A percentile compares a stretch with the other conserved stretches of the same genome.
phyloP scores from a whole-genome alignment of 2,797 vertebrate genomes.

The Labroides dimidiatus region DNA sequence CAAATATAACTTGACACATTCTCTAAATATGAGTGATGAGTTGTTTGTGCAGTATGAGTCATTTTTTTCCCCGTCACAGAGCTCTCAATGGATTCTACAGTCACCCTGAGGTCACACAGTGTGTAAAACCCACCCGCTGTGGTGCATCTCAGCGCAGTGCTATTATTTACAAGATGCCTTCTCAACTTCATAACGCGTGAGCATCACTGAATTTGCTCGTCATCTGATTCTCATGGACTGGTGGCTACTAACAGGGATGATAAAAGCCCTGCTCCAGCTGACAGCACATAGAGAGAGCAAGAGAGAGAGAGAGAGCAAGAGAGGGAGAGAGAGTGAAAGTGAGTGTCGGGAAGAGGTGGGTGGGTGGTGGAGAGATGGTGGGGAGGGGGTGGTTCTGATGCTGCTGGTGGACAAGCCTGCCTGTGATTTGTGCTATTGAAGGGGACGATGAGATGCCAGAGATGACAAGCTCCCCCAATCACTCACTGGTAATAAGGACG shows the following conservation, averaged over 20 bases:
- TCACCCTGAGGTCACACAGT: constrained; percentile 20
- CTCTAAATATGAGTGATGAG: background rate
- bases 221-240: constrained; percentile 57
- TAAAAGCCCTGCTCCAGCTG: constrained; percentile 63
- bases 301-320: constrained; percentile 46
- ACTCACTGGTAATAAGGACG: constrained; percentile 34
- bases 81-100: constrained; percentile 5
- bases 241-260: constrained; percentile 45
- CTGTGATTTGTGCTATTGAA: constrained; percentile 49
- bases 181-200: constrained; percentile 26
- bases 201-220: constrained; percentile 34
- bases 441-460: constrained; percentile 31
- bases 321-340: constrained; percentile 46
- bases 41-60: background rate
- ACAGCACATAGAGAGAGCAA: constrained; percentile 47
- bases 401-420: constrained; percentile 35
- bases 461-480: constrained; percentile 34
- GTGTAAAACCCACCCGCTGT: background rate
- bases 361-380: constrained; percentile 32
- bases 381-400: constrained; percentile 15
- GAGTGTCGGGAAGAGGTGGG: constrained; percentile 59
- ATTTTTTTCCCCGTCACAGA: background rate
- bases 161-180: constrained; percentile 17
- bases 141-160: background rate
- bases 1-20: background rate